These are phyloP conservation scores for Macrotus californicus DNA, from an alignment of 2,113 vertebrate genomes.

Conservation along the genomic window DNA sequence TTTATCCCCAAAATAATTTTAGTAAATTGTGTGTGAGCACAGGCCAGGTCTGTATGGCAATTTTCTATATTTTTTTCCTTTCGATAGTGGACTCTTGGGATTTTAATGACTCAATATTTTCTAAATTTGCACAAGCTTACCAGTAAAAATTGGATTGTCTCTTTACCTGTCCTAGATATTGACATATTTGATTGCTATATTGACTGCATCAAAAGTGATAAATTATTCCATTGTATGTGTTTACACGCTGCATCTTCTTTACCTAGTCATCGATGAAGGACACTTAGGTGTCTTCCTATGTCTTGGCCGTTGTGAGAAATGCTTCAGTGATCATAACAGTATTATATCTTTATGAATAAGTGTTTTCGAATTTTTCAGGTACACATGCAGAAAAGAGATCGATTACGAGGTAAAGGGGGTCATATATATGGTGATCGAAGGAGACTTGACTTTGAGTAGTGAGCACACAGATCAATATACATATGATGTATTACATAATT, in stretches of 20 bases:
- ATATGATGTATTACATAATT: not conserved
- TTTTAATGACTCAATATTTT: not conserved
- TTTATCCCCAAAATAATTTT: not conserved
- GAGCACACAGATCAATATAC: not conserved
- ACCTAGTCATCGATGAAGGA: too few relatives aligned
- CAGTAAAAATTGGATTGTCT: not conserved
- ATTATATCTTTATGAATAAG: not conserved
- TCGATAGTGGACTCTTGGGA: not conserved
- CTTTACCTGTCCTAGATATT: not conserved
- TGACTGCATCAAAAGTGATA: not conserved
- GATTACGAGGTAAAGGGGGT: not conserved
- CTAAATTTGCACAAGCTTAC: not conserved
- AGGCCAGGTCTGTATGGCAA: not conserved
- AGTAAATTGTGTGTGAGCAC: not conserved
- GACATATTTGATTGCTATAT: not conserved
- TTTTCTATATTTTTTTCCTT: not conserved
- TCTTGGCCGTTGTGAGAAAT: not conserved
- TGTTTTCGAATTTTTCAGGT: not conserved
- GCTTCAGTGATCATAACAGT: not conserved
- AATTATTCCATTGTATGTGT: not conserved
- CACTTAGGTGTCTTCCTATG: not conserved
- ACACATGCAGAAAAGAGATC: not conserved
- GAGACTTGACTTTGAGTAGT: not conserved
- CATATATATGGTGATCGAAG: not conserved
- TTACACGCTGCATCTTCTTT: not conserved